Base-by-base conservation (phyloP, 35 echinoderm and acorn worm genomes). In the Ophiothrix spiculata region DNA sequence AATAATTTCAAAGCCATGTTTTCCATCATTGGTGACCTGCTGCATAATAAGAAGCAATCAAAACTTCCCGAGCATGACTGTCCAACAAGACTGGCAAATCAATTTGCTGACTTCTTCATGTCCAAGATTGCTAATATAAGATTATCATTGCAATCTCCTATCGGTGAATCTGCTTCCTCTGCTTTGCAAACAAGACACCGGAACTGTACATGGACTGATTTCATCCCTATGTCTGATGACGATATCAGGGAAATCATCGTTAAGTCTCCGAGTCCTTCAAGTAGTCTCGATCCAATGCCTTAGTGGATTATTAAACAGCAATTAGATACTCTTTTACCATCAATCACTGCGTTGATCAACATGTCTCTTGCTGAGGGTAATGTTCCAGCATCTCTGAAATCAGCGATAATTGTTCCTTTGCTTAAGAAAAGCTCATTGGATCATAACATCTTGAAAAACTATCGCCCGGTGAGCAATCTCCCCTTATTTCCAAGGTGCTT, bases 251-350 rank as follows among this genome's bases (percentile, higher is more conserved):
- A 76, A 16, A 77, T 90, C 33, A 83, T 90, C 21, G 0, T 15
- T 1, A 83, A 76, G 34, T 42, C 79, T 11, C 80, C 87, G 0
- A 90, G 80, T 36, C 79, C 79, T 23, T 40, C 87, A 15, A 75
- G 87, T 41, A 33, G 76, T 36, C 86, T 93, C 35, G 91, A 93
- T 40, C 86, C 80, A n/a, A 35, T 88, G 4, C 91, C 90, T 25
- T 81, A 78, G 15, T 87, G 84, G 79, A 37, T 83, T 39, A 35
- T 83, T 16, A 83, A 35, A 39, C 40, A 21, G 21, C 23, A 39
- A 31, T 29, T 81, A 23, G 39, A 83, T 29, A 39, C 79, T 81
- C 80, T 83, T 83, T 42, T 83, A 11, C 15, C 80, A 83, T 54
- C 80, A 23, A 29, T 83, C 16, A 1, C 36, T 54, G 31, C 0